A percentile compares a stretch with the other conserved stretches of the same genome.
These are phyloP conservation scores for Spatulosminthurus flaviceps DNA, from an alignment of 2,888 invertebrate species.

Conservation along the genomic window DNA sequence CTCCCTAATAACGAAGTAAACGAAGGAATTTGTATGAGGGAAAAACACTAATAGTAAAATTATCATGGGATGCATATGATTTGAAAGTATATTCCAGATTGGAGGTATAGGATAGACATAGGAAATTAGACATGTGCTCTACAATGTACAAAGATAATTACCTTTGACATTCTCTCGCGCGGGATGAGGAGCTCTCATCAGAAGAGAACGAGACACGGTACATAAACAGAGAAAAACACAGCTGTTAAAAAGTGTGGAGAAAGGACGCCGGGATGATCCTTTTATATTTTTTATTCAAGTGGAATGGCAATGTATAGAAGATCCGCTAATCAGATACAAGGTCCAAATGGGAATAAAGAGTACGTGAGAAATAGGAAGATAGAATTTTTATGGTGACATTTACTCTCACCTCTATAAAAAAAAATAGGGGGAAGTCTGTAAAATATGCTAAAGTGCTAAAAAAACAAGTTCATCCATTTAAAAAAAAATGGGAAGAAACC, in stretches of 20 bases:
- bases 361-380: slow-evolving; percentile 6
- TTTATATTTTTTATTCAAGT: neutral
- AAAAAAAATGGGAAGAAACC: no score
- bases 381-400: slow-evolving; percentile 9
- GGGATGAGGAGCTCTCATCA: no score
- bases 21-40: no score
- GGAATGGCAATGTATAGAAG: neutral
- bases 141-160: neutral
- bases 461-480: no score
- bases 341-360: slow-evolving; percentile 36
- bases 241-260: slow-evolving; percentile 30
- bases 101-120: no score
- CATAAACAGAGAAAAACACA: slow-evolving; percentile 39
- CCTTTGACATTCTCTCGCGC: slow-evolving; percentile 25
- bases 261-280: neutral
- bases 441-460: neutral
- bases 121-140: no score
- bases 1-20: neutral
- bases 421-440: neutral
- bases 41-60: neutral
- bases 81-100: no score
- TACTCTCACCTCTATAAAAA: slow-evolving; percentile 1
- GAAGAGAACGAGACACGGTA: neutral
- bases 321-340: slow-evolving; percentile 25
- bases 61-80: no score